Percentiles rank a stretch among this genome's conserved stretches.
These are phyloP conservation scores for Ceratina calcarata DNA, from an alignment of 1,140 invertebrate species.

Conservation along the genomic window DNA sequence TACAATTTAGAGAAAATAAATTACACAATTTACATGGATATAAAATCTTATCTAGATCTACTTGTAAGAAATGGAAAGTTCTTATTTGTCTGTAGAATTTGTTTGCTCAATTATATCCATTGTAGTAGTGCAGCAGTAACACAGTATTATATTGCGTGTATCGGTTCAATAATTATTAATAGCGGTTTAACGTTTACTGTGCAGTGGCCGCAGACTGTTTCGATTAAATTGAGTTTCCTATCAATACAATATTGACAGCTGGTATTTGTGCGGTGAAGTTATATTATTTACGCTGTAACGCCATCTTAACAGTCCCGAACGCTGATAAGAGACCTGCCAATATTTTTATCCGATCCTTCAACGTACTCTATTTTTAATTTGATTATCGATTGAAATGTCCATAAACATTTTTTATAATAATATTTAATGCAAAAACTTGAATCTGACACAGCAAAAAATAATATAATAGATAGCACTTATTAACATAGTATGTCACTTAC, in stretches of 20 bases:
- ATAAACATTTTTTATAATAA: too few relatives aligned
- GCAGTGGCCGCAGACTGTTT: not conserved
- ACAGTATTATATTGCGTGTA: not conserved
- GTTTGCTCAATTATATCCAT: not conserved
- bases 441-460: not conserved
- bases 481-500: too few relatives aligned
- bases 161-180: constrained; percentile 23
- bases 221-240: constrained; percentile 8
- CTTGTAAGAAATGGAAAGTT: not conserved
- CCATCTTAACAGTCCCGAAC: not conserved
- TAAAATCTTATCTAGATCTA: too few relatives aligned
- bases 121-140: not conserved
- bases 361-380: not conserved
- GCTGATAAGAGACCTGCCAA: not conserved
- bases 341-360: not conserved
- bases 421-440: too few relatives aligned
- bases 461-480: not conserved
- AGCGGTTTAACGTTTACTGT: constrained; percentile 2
- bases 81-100: constrained; percentile 2
- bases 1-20: too few relatives aligned
- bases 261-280: not conserved
- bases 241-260: constrained; percentile 15
- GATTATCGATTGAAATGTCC: not conserved
- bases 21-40: too few relatives aligned
- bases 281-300: not conserved